Evolutionary conservation across 2,888 invertebrate genomes (phyloP), one percentile per base, ranked within the genome.

Genomic region (Tricholauxania praeusta): DNA sequence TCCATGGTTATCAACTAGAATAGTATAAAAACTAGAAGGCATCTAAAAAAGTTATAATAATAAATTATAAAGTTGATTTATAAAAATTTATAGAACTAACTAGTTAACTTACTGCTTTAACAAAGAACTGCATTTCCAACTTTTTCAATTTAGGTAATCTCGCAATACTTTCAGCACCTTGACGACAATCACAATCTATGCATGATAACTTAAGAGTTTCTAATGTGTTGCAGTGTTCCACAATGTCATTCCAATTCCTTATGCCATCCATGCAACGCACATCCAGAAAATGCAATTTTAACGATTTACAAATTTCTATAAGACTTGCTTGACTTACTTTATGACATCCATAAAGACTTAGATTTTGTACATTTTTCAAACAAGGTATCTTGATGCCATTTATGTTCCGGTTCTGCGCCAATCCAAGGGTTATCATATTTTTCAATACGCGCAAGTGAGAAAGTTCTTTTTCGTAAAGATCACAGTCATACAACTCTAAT

Each of bases 401-500:
- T 19, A 74, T 55, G 2, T 59, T 49, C 17, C 48, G 28, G 68
- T 74, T 74, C 0, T 48, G 8, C 1, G 55, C 74, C 39, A 74
- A 49, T 7, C 74, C 74, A 2, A 74, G 57, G 2, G 15, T 57
- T 17, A 67, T 7, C 12, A 74, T 48, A 63, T 74, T 74, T 12
- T 39, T 65, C n/a, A 74, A 32, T 22, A 62, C 63, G 4, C 66
- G 57, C n/a, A 74, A 71, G 10, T 32, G 10, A 5, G 48, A 15
- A 32, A 72, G 39, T 49, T 72, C 70, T 3, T 8, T 12, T n/a
- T 72, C 74, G 3, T 17, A 63, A 47, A 74, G 22, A 57, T 66
- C 59, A 14, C 74, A 74, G 2, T 59, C 53, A n/a, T 55, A 74
- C 55, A 74, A 59, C 63, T 74, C 74, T n/a, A 74, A 7, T 19